A percentile compares a stretch with the other conserved stretches of the same genome.
phyloP scores from a whole-genome alignment of 2,113 vertebrate genomes.

The Tretioscincus oriximinensis region DNA sequence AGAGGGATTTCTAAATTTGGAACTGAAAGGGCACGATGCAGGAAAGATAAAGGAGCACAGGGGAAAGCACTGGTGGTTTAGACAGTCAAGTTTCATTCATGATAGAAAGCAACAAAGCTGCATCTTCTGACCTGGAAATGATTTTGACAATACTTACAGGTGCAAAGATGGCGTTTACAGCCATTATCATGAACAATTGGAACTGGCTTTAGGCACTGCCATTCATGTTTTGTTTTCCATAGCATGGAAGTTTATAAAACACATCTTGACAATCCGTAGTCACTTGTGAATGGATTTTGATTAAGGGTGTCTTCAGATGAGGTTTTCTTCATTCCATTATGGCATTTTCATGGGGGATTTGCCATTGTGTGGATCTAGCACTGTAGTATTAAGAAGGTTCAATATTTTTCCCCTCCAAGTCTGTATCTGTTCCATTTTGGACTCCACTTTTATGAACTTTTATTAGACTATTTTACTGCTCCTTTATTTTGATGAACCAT shows the following conservation, averaged over 20 bases:
- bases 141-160: conserved; percentile 3
- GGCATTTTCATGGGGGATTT: too few relatives aligned
- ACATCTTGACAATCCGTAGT: not conserved
- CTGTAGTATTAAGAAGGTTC: not conserved
- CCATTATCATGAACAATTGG: not conserved
- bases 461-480: too few relatives aligned
- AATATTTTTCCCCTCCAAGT: too few relatives aligned
- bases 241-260: not conserved
- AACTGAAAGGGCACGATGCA: conserved; percentile 74
- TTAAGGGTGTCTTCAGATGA: not conserved
- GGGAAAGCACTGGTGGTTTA: conserved; percentile 32
- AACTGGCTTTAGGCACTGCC: not conserved
- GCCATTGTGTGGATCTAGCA: too few relatives aligned
- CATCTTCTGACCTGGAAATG: not conserved
- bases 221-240: not conserved
- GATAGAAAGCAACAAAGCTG: conserved; percentile 30
- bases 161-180: too few relatives aligned
- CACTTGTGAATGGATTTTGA: not conserved
- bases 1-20: conserved; percentile 71
- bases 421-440: too few relatives aligned
- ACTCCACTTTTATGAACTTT: too few relatives aligned
- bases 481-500: too few relatives aligned
- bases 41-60: conserved; percentile 59
- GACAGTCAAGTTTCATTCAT: conserved; percentile 21
- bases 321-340: too few relatives aligned